Evolutionary conservation across 2,113 vertebrate genomes (phyloP), one percentile per base, ranked within the genome.

Genomic region (Oreochromis niloticus): DNA sequence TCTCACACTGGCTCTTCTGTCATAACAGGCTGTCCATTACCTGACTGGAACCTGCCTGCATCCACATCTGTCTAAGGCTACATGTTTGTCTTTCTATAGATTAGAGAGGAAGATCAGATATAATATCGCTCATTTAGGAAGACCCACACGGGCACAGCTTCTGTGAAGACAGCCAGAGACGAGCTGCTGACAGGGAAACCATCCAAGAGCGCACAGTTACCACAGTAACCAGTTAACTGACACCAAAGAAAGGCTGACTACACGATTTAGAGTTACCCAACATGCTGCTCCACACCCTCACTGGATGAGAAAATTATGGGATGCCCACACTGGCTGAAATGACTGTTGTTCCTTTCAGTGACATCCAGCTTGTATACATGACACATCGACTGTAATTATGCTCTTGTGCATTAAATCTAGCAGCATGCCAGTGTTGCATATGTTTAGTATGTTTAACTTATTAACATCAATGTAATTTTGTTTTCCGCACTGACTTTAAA

Each of bases 281-380:
- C 85, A 80, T 59, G 27, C 54, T 59, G 86, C 83, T 88, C 88
- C 86, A 87, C 93, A 86, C 73, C 92, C 87, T 90, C 14, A 0
- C 68, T 63, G 55, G 66, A 88, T 88, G 86, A 75, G 78, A 84
- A 89, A 90, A 93, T 94, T 9, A 89, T 87, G 87, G 88, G 92
- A 90, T 82, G 84, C 36, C 80, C 87, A 82, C 63, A 59, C 39
- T 9, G 5, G 34, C n/a, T 82, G 30, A 88, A 80, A 87, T 81
- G 34, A 89, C 61, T 91, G 87, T 91, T 89, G 87, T 85, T 91
- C 71, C 39, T 85, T 66, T 89, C 90, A 84, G 43, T 85, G 80
- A 88, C 56, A 57, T 93, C 89, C 91, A 89, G 84, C 80, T 46
- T 90, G 87, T 90, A 84, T 55, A 68, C 85, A 86, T 71, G 86